Conservation (phyloP, 2,113 vertebrate species). For the Orcinus orca region DNA sequence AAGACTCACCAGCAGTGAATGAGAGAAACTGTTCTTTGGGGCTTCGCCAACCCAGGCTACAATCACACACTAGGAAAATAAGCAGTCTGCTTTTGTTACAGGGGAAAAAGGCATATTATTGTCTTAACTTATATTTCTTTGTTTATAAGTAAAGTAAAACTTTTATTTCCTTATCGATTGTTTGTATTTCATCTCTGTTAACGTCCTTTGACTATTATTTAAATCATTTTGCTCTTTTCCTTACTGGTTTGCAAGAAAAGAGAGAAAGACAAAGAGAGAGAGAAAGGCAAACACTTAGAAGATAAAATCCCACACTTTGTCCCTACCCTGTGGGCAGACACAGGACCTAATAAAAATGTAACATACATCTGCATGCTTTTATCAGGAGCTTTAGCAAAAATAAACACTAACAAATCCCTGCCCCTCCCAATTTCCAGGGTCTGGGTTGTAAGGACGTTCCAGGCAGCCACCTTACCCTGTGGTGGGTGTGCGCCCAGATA, state of each 20-base stretch:
- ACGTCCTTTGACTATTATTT: not conserved
- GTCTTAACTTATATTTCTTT: not conserved
- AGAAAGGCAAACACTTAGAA: not conserved
- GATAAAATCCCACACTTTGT: not conserved
- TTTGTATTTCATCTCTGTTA: conserved; percentile 21
- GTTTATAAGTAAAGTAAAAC: not conserved
- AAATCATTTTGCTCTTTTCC: not conserved
- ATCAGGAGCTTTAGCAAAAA: not conserved
- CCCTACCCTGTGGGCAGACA: not conserved
- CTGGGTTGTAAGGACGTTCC: not conserved
- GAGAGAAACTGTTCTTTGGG: not conserved
- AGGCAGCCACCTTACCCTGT: no score
- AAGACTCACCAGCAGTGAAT: not conserved
- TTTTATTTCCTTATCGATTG: not conserved
- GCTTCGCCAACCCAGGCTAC: not conserved
- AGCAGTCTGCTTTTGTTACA: not conserved
- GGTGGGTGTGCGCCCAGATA: not conserved
- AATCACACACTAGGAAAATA: not conserved
- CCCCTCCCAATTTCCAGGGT: not conserved
- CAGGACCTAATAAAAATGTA: not conserved
- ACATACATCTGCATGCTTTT: not conserved
- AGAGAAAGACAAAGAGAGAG: not conserved
- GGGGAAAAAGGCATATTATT: no score
- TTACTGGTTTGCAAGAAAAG: conserved; percentile 26
- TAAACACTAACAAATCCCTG: not conserved